Conservation (phyloP, 2,113 vertebrate species). For the Rafetus swinhoei region DNA sequence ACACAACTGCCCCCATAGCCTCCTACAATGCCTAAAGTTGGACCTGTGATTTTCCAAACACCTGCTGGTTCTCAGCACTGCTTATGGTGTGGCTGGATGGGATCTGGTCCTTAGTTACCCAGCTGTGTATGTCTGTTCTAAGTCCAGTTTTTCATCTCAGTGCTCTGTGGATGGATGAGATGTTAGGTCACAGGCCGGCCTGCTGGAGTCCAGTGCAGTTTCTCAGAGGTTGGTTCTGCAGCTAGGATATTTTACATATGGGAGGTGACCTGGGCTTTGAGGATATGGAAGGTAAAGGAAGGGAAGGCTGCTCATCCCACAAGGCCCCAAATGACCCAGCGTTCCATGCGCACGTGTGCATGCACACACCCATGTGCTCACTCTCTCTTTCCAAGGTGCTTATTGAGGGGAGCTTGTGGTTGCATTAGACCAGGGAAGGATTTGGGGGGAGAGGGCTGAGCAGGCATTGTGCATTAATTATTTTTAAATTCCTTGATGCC, state of each 20-base stretch:
- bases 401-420: not conserved
- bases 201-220: not conserved
- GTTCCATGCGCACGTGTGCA: not conserved
- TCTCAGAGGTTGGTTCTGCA: not conserved
- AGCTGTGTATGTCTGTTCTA: not conserved
- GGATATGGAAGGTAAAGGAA: not conserved
- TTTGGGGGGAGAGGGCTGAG: not conserved
- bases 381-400: not conserved
- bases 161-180: not conserved
- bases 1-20: no score
- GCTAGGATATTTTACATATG: not conserved
- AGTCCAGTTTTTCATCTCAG: not conserved
- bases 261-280: not conserved
- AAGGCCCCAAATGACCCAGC: not conserved
- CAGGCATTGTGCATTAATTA: not conserved
- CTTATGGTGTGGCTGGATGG: no score
- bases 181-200: not conserved
- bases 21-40: not conserved
- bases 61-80: not conserved
- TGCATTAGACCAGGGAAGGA: not conserved
- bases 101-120: not conserved
- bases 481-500: not conserved
- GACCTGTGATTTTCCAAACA: not conserved
- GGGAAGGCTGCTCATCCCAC: not conserved
- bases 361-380: fast-evolving